Evolutionary conservation across 2,888 invertebrate species (phyloP), one percentile per base, ranked within the genome.

Genomic region (Lasioglossum calceatum): DNA sequence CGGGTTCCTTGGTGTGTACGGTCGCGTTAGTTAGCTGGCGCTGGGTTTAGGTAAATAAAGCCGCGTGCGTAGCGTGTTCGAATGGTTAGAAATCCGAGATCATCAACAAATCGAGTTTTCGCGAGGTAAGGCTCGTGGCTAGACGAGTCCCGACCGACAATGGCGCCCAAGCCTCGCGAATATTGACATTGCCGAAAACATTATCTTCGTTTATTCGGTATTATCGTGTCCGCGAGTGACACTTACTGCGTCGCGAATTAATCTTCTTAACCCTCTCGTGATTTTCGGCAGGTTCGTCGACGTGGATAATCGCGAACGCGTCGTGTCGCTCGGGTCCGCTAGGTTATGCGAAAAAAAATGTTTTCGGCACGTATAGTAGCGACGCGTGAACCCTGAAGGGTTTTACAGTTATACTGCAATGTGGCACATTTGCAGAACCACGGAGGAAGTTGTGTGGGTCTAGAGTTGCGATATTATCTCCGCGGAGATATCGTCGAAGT

Each of bases 351-450:
- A 93, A 93, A 93, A 47, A 74, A 93, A 91, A 95, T 95, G 95
- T 95, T 95, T 95, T 95, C 92, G 93, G 92, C 92, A 93, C 93
- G 95, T 91, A 91, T 94, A 95, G 94, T 95, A 95, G 93, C 91
- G 91, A 87, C 89, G 92, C 94, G 94, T 95, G 95, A 95, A 95
- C 95, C 95, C 95, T 94, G 94, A 95, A 95, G 95, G 95, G 95
- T 95, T 95, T 95, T 95, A 95, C 95, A 95, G 95, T 95, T 95
- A 95, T 94, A 94, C 94, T 95, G 95, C 95, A 95, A 95, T 95
- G 95, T 95, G 95, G 95, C 95, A 95, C 95, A 95, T 95, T 95
- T 95, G 95, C 95, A 94, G 95, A 93, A 94, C 93, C 94, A 93
- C 94, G 94, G 94, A 94, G 93, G 94, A 94, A 93, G 94, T 93